These are phyloP conservation scores for Triplophysa rosa DNA, from an alignment of 2,113 vertebrate genomes.

Conservation along the genomic window DNA sequence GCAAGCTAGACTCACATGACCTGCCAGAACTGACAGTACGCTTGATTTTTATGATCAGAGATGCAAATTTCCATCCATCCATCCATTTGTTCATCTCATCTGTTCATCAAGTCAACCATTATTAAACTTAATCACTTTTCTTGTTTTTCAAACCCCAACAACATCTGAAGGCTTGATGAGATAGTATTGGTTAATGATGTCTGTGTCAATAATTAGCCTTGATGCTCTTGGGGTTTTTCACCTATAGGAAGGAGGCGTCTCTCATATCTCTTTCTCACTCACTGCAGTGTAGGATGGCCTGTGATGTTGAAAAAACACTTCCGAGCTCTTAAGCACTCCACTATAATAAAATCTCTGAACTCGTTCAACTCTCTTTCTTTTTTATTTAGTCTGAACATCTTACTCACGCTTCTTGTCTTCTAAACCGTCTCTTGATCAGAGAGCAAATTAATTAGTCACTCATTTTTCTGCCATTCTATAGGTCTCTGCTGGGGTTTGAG, in stretches of 20 bases:
- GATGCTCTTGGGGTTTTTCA: neutral
- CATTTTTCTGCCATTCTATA: slow-evolving; percentile 24
- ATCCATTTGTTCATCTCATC: too few species aligned
- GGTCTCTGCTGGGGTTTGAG: too few species aligned
- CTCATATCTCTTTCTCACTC: neutral
- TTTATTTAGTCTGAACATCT: neutral
- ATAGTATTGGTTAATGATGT: neutral
- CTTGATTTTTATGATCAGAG: too few species aligned
- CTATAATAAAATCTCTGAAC: slow-evolving; percentile 44
- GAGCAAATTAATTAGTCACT: neutral
- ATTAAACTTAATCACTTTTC: neutral
- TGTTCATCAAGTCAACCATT: neutral
- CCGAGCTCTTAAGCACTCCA: slow-evolving; percentile 29
- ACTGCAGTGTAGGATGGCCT: slow-evolving; percentile 19
- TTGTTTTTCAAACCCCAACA: neutral
- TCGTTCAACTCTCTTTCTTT: slow-evolving; percentile 42
- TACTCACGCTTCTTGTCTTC: neutral
- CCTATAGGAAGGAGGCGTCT: neutral
- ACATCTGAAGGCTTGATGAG: neutral
- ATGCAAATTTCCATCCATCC: too few species aligned
- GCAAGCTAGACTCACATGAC: too few species aligned
- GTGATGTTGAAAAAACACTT: slow-evolving; percentile 7
- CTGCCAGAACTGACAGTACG: too few species aligned
- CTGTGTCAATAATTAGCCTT: slow-evolving; percentile 5
- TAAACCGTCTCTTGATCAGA: neutral